These are phyloP conservation scores for Theonella swinhoei DNA, from an alignment of 37 sponge, comb jelly and placozoan species.

Conservation along the genomic window DNA sequence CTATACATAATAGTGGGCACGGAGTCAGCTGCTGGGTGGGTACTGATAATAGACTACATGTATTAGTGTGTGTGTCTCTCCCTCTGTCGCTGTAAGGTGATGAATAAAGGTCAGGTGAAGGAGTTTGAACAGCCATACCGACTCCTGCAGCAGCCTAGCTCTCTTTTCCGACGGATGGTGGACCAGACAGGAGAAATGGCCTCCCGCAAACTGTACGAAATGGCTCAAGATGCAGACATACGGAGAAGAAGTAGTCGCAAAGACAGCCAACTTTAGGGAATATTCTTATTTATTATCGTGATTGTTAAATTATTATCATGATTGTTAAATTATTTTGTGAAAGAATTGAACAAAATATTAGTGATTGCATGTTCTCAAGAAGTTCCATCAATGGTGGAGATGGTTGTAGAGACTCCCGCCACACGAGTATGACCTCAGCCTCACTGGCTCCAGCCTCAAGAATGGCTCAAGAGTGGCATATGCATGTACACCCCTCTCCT, in stretches of 20 bases:
- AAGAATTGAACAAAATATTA: neutral
- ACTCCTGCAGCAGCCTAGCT: constrained; percentile 41
- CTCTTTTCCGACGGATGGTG: constrained; percentile 48
- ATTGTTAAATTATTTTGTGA: neutral
- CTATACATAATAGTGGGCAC: too few species aligned
- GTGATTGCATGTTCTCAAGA: neutral
- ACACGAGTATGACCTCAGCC: neutral
- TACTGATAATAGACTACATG: too few species aligned
- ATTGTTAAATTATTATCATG: neutral
- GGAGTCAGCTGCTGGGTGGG: too few species aligned
- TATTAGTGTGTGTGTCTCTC: neutral
- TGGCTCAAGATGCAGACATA: constrained; percentile 50
- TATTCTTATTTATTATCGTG: neutral
- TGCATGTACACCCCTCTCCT: neutral
- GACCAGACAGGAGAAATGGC: constrained; percentile 44
- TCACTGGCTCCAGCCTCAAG: neutral
- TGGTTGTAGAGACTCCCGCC: neutral
- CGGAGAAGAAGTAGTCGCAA: neutral
- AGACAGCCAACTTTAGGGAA: neutral
- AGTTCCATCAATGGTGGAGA: neutral
- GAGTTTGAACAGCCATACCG: constrained; percentile 58
- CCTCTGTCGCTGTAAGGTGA: constrained; percentile 24
- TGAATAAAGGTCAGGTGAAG: constrained; percentile 42
- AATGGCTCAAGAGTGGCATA: constrained; percentile 6
- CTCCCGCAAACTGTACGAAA: constrained; percentile 36